A percentile compares a stretch with the other conserved stretches of the same genome.
Evolutionary conservation across 1,140 invertebrate genomes (phyloP).

Genomic region (Drosophila melanica): DNA sequence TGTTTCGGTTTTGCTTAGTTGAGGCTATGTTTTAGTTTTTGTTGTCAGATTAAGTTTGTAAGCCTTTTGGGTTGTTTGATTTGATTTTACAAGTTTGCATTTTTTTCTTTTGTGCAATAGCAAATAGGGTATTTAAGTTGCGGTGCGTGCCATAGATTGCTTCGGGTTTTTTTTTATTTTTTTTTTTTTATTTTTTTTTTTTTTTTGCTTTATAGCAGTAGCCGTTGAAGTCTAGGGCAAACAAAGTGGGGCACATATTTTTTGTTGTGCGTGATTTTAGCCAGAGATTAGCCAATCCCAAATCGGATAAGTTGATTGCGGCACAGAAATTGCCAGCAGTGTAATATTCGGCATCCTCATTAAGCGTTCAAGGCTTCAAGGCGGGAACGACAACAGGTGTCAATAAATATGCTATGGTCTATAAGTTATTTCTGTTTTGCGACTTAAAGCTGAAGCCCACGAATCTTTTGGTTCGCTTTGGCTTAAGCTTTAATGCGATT

Average conservation of each 20-base stretch:
- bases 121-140: slow-evolving; percentile 24
- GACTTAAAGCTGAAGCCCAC: neutral
- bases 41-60: neutral
- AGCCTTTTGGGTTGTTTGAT: neutral
- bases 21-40: slow-evolving; percentile 19
- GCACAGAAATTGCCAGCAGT: slow-evolving; percentile 7
- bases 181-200: neutral
- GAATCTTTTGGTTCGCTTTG: slow-evolving; percentile 7
- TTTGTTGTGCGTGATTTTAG: slow-evolving; percentile 13
- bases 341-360: slow-evolving; percentile 15
- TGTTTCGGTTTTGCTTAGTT: slow-evolving; percentile 5
- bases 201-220: neutral
- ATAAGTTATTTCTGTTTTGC: neutral
- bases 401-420: slow-evolving; percentile 1
- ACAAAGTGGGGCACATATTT: slow-evolving; percentile 31
- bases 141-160: neutral
- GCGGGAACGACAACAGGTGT: neutral
- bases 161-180: neutral
- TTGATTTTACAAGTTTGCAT: neutral
- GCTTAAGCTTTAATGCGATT: slow-evolving; percentile 25
- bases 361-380: slow-evolving; percentile 2
- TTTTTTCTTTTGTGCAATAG: neutral
- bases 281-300: slow-evolving; percentile 28
- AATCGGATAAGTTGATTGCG: slow-evolving; percentile 24
- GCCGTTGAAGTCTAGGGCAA: slow-evolving; percentile 20